Evolutionary conservation across 2,113 vertebrate genomes (phyloP), one percentile per base, ranked within the genome.

Genomic region (Gymnogyps californianus): DNA sequence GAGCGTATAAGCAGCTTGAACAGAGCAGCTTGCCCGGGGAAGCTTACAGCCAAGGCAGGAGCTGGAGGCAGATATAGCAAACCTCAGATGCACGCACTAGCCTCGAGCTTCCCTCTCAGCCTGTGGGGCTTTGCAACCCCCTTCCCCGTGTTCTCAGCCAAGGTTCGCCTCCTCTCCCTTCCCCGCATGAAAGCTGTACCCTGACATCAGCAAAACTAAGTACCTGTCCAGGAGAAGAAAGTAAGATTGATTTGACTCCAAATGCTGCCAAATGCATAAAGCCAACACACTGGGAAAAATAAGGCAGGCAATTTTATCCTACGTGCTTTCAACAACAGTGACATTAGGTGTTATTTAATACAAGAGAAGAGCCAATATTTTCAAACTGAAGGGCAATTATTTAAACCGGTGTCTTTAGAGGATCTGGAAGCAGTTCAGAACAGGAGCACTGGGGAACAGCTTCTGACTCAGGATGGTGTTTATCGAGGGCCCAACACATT

Each of bases 181-280:
- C 82, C 40, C 40, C 2, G 6, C 9, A 10, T 31, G n/a, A 14
- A 82, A 79, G 87, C 84, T 67, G 52, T 59, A 57, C 58, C 82
- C 91, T 59, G 61, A 61, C 77, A 72, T 74, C 80, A 92, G 84
- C 81, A 92, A 46, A 86, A 70, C 79, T 25, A 75, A 88, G 61
- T 12, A 93, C 88, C 75, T 62, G 79, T 70, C 79, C 54, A 24
- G 76, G 49, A 70, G 64, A 51, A 79, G 78, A 77, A 88, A 83
- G 54, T 10, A 80, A 92, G 94, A 94, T 90, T 85, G 85, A 96
- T 97, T 77, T 32, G 34, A 90, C 47, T 83, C 86, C 92, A 64
- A 75, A 89, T 54, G 79, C 83, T 94, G 92, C 83, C 95, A 96
- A 88, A 81, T 67, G 81, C 61, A 89, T 57, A 78, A 74, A 94